These are phyloP conservation scores for Cyphomyrmex costatus DNA, from an alignment of 1,140 invertebrate species.

Conservation along the genomic window DNA sequence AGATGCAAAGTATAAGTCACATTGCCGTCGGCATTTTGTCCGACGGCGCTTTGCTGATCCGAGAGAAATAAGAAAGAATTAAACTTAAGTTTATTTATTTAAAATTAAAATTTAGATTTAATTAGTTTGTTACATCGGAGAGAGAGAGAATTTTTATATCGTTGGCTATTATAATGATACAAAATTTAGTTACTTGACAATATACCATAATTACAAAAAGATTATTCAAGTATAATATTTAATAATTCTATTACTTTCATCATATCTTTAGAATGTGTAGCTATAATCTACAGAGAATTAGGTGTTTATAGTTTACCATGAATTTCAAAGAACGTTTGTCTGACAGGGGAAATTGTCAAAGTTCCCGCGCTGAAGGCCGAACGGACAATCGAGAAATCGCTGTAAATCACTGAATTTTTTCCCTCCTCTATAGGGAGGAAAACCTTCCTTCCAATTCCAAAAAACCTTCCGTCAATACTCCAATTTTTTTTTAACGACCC, in stretches of 20 bases:
- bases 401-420: slow-evolving; percentile 66
- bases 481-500: slow-evolving; percentile 82
- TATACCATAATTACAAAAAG: neutral
- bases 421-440: slow-evolving; percentile 72
- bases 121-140: slow-evolving; percentile 15
- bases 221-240: slow-evolving; percentile 17
- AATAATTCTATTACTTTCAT: neutral
- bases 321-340: neutral
- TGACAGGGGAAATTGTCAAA: neutral
- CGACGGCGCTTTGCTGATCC: neutral
- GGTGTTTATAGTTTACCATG: neutral
- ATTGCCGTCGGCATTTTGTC: neutral
- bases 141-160: neutral
- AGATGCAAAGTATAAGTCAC: neutral
- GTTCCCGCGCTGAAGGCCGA: slow-evolving; percentile 51
- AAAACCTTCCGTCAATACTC: slow-evolving; percentile 86
- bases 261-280: neutral
- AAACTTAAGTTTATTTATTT: slow-evolving; percentile 14
- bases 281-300: neutral
- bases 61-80: slow-evolving; percentile 5
- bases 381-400: slow-evolving; percentile 51
- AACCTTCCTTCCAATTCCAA: too few relatives aligned
- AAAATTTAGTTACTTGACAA: slow-evolving; percentile 5
- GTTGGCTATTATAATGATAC: neutral
- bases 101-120: neutral